Conservation (phyloP, 1,140 invertebrate species). For the Trichoplusia ni region DNA sequence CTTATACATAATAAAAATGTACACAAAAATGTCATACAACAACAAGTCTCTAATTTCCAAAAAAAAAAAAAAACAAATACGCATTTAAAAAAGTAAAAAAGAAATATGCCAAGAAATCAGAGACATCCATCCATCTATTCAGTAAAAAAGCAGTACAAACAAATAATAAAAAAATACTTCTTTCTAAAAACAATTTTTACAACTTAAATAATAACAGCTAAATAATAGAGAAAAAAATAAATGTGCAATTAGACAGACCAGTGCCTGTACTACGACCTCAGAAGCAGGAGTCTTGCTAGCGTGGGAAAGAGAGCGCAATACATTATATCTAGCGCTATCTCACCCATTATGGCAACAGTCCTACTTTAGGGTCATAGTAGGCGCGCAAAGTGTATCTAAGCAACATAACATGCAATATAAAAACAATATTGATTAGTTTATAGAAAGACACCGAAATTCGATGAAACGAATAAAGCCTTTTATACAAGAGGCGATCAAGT, state of each 20-base stretch:
- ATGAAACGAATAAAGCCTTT: no score
- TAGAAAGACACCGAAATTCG: no score
- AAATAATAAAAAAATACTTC: slow-evolving; percentile 1
- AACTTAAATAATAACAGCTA: slow-evolving; percentile 64
- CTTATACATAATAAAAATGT: not conserved
- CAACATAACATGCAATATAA: no score
- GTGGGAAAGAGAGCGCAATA: no score
- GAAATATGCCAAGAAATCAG: not conserved
- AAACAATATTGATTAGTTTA: no score
- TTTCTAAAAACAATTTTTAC: slow-evolving; percentile 31
- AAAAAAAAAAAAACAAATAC: not conserved
- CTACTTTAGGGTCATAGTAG: no score
- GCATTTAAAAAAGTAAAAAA: not conserved
- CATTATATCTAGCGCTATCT: no score
- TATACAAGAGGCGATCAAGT: no score
- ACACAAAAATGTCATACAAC: slow-evolving; percentile 4
- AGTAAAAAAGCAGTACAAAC: slow-evolving; percentile 1
- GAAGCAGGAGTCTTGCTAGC: no score
- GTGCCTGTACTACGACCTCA: no score
- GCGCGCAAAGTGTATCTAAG: no score
- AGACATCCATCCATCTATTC: not conserved
- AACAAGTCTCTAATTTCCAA: not conserved
- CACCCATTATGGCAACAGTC: no score
- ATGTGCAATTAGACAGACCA: slow-evolving; percentile 36
- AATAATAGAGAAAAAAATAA: slow-evolving; percentile 46